Evolutionary conservation across 92 coral and sea anemone genomes (phyloP), one percentile per base, ranked within the genome.

Genomic region (Micromussa lordhowensis): DNA sequence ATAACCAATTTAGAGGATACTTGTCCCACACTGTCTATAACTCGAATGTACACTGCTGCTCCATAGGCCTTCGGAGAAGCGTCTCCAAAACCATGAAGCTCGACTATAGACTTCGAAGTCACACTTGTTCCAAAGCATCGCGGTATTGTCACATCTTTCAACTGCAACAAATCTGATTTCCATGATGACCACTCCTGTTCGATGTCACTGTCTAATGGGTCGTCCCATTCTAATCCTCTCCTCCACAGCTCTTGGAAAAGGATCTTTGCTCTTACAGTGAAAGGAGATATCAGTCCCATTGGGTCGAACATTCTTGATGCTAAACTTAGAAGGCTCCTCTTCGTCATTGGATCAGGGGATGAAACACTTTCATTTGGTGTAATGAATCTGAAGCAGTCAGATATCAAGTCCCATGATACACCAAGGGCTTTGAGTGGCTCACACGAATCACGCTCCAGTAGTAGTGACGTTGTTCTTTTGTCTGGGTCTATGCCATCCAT

Each of bases 371-470:
- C 16, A 21, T 15, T 71, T 30, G 77, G 81, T 24, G 81, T 31
- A 36, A 77, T 36, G 81, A 77, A 77, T 77, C 81, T 77, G 81
- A 77, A 77, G 58, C 81, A 77, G 58, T 77, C 79, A 44, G 78
- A 68, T 4, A 40, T 40, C 48, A 40, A 1, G 6, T 40, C 48
- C 48, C 48, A 40, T 40, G 48, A 40, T 40, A 88, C 69, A 57
- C 91, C 91, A 31, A 82, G 73, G 28, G 88, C 88, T 57, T 89
- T 89, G 51, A 84, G 82, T 13, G 92, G 89, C 48, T 40, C 48
- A 40, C 48, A 40, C 48, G 48, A 40, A 40, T 40, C 48, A 40
- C 48, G 7, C 48, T 40, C 48, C 48, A 40, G 0, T 40, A 40
- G 48, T 40, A 40, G 48, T 29, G 75, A 31, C 26, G 70, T 35